A percentile compares a stretch with the other conserved stretches of the same genome.
phyloP scores from a whole-genome alignment of 2,797 vertebrate species.

The Scleropages formosus region DNA sequence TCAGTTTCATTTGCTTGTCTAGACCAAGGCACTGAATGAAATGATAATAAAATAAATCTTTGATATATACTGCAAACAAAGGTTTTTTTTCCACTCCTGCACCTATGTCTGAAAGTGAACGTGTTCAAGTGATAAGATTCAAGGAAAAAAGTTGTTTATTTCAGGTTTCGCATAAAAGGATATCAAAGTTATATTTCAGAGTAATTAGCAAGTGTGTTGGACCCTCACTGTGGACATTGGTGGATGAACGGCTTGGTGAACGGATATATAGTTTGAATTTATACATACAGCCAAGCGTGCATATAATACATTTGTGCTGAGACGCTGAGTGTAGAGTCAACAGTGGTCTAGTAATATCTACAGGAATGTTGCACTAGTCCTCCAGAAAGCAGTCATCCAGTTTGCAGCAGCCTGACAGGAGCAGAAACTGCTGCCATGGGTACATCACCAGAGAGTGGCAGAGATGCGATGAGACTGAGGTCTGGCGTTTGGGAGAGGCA shows the following conservation, averaged over 20 bases:
- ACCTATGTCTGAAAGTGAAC: no score
- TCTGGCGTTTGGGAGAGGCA: background rate
- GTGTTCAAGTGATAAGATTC: no score
- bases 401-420: background rate
- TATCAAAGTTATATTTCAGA: conserved; percentile 8
- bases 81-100: no score
- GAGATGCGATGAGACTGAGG: background rate
- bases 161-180: conserved; percentile 7
- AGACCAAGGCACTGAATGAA: conserved; percentile 39
- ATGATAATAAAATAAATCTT: conserved; percentile 21
- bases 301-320: no score
- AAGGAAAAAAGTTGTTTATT: no score
- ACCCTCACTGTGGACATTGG: background rate
- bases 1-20: no score
- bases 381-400: conserved; percentile 5
- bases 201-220: conserved; percentile 2
- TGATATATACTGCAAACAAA: no score
- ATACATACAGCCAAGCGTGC: no score
- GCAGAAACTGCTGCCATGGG: background rate
- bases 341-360: background rate
- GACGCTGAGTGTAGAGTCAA: no score
- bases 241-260: background rate
- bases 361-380: background rate
- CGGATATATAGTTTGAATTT: no score
- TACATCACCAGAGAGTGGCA: background rate